These are phyloP conservation scores for Trichonephila clavipes DNA, from an alignment of 1,140 invertebrate species.

Conservation along the genomic window DNA sequence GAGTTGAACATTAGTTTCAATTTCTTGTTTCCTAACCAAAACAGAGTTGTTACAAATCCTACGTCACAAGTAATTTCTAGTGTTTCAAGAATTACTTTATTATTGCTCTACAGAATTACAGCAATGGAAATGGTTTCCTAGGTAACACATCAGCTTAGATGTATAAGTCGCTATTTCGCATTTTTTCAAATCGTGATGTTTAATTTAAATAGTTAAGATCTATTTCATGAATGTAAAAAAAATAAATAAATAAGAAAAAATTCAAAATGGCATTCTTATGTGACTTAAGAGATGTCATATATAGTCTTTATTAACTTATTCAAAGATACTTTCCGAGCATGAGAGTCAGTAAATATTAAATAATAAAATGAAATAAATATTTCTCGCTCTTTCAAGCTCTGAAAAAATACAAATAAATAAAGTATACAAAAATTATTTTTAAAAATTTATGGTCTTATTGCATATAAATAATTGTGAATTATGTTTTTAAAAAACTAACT, in stretches of 20 bases:
- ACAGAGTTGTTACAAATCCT: background rate
- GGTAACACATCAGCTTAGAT: background rate
- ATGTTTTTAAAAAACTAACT: no score
- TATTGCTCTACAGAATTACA: background rate
- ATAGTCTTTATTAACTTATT: background rate
- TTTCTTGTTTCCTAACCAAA: conserved; percentile 9
- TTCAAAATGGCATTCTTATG: background rate
- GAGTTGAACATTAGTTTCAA: conserved; percentile 31
- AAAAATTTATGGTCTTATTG: no score
- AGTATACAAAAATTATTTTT: no score
- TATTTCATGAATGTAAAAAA: background rate
- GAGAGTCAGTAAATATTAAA: no score
- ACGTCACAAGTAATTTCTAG: conserved; percentile 17
- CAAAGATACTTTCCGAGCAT: background rate
- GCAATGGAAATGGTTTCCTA: conserved; percentile 6
- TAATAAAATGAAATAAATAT: no score
- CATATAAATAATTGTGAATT: no score
- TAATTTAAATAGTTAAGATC: conserved; percentile 21
- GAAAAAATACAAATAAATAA: no score
- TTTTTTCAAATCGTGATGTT: background rate
- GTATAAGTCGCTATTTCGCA: background rate
- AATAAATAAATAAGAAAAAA: no score
- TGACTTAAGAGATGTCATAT: background rate
- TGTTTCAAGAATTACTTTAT: background rate
- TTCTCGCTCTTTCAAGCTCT: no score